A percentile compares a stretch with the other conserved stretches of the same genome.
Conservation (phyloP, 2,113 vertebrate genomes). For the Polyodon spathula region DNA sequence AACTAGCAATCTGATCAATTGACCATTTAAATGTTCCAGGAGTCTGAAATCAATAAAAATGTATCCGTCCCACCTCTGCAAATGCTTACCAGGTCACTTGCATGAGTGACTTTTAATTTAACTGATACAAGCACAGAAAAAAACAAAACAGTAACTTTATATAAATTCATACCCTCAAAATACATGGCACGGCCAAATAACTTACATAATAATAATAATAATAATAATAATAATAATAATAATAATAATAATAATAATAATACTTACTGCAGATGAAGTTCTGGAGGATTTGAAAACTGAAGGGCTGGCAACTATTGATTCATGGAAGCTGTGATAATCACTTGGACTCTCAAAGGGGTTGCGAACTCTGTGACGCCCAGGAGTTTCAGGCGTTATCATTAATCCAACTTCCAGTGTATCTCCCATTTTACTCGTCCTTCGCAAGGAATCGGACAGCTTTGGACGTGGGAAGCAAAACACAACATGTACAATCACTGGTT, state of each 20-base stretch:
- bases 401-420: slow-evolving; percentile 60
- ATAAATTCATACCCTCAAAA: no score
- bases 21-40: slow-evolving; percentile 90
- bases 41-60: slow-evolving; percentile 56
- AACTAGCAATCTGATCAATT: slow-evolving; percentile 87
- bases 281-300: slow-evolving; percentile 72
- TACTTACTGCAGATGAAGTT: slow-evolving; percentile 62
- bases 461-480: neutral
- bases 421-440: slow-evolving; percentile 54
- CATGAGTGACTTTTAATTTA: neutral
- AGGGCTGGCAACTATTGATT: slow-evolving; percentile 79
- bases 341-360: slow-evolving; percentile 95
- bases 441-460: neutral
- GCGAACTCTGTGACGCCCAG: slow-evolving; percentile 64
- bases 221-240: no score
- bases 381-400: slow-evolving; percentile 80
- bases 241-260: no score
- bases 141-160: no score
- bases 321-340: slow-evolving; percentile 82
- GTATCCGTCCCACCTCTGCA: no score
- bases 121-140: neutral
- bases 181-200: no score
- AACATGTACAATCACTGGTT: no score
- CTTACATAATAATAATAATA: no score
- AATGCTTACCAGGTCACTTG: no score